Conservation (phyloP, 2,797 vertebrate species). For the Pseudochaenichthys georgianus region DNA sequence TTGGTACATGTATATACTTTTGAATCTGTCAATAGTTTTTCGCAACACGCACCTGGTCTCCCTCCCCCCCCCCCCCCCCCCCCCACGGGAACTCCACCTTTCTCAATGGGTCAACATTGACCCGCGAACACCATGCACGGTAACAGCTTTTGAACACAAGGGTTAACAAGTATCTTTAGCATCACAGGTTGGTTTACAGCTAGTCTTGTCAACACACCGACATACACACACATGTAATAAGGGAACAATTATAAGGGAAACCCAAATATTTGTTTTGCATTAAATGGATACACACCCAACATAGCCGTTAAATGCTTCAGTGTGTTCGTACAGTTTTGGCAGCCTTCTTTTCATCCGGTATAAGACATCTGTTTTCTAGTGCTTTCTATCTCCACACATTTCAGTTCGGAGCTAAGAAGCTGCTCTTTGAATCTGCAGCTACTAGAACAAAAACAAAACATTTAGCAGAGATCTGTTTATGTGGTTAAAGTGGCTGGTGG, state of each 20-base stretch:
- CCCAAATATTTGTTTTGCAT: not conserved
- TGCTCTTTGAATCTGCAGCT: constrained; percentile 34
- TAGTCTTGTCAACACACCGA: too few species aligned
- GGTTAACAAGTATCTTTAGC: not conserved
- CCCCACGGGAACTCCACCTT: too few species aligned
- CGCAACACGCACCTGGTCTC: too few species aligned
- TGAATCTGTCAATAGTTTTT: too few species aligned
- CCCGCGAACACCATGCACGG: too few species aligned
- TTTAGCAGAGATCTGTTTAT: constrained; percentile 31
- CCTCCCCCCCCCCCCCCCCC: too few species aligned
- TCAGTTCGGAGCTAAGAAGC: constrained; percentile 4
- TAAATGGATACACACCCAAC: not conserved
- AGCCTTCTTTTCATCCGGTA: constrained; percentile 9
- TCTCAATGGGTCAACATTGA: too few species aligned
- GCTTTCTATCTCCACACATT: constrained; percentile 41
- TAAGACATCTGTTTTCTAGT: constrained; percentile 36
- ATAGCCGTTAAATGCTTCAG: constrained; percentile 8
- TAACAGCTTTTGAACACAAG: too few species aligned
- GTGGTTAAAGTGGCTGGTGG: constrained; percentile 29
- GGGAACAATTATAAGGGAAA: not conserved
- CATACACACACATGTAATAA: too few species aligned
- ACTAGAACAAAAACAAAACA: not conserved
- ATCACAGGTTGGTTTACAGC: not conserved
- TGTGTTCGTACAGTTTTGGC: constrained; percentile 4
- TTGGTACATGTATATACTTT: not conserved